Evolutionary conservation across 2,797 vertebrate genomes (phyloP), one percentile per base, ranked within the genome.

Genomic region (Cygnus olor): DNA sequence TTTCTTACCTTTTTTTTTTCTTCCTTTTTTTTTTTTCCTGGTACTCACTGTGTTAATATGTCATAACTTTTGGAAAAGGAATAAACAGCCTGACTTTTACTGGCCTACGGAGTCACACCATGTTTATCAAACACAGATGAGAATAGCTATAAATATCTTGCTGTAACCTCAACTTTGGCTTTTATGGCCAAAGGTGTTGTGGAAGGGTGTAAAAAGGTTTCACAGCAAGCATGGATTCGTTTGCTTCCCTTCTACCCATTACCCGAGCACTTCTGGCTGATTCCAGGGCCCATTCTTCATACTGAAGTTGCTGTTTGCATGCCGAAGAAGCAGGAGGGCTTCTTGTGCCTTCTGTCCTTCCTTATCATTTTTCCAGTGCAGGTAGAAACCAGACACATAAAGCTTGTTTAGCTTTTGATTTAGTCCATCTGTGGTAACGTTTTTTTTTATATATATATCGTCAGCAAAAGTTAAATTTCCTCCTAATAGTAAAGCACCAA

Each of bases 61-160:
- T 90, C 70, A 60, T 81, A 94, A 90, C 83, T 94, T 93, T 83
- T 83, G 2, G 0, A 65, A 93, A 94, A 54, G 22, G n/a, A 53
- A 90, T 94, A 91, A 96, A 95, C 82, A 93, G 6, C 45, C 45
- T 88, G 84, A 94, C 73, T 90, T 96, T 80, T 90, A 87, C 74
- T 80, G 88, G 58, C 17, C 68, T 89, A 21, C 78, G 56, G 76
- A 65, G 44, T 88, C 76, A 34, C 40, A 70, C 47, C 19, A 19
- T 86, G 74, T 95, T 94, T 94, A 60, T 92, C 64, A 89, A 89
- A 87, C 34, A 49, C 36, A 85, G 73, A 72, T 5, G 10, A 90
- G 36, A 89, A 82, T 64, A 70, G 47, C 78, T 93, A 15, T 92
- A 93, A 88, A 70, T 90, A 66, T 73, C 58, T 84, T 90, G 27